Evolutionary conservation across 2,797 vertebrate genomes (phyloP).

Genomic region (Sciurus vulgaris): DNA sequence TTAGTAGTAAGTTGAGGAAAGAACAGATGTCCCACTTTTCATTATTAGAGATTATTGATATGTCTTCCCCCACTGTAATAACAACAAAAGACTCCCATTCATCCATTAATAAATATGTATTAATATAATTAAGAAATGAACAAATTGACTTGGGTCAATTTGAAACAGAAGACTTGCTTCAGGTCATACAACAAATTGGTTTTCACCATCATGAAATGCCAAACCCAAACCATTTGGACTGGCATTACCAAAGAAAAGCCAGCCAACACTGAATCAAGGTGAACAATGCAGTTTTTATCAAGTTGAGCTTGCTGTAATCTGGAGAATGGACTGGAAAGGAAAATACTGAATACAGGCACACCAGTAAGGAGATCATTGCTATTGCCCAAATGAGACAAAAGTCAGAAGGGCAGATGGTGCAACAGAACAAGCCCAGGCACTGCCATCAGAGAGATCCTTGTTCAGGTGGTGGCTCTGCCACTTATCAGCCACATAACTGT

Average conservation of each 20-base stretch:
- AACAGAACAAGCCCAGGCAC: not conserved
- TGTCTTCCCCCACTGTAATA: not conserved
- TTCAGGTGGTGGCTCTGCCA: not conserved
- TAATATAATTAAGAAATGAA: constrained; percentile 2
- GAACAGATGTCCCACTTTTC: not conserved
- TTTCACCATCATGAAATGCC: constrained; percentile 33
- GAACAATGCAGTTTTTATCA: constrained; percentile 26
- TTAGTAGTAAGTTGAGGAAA: not conserved
- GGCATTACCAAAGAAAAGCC: constrained; percentile 16
- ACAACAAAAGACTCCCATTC: not conserved
- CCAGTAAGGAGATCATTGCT: not conserved
- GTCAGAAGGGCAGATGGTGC: not conserved
- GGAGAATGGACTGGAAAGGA: not conserved
- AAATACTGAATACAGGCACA: not conserved
- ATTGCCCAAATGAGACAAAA: not conserved
- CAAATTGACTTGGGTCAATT: not conserved
- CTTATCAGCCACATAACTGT: not conserved
- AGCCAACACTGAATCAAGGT: not conserved
- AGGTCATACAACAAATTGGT: constrained; percentile 16
- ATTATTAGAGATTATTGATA: not conserved
- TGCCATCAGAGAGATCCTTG: not conserved
- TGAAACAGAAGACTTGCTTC: constrained; percentile 7
- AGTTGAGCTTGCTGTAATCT: not conserved
- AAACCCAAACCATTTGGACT: not conserved
- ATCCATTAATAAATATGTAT: not conserved